A percentile compares a stretch with the other conserved stretches of the same genome.
Evolutionary conservation across 1,140 invertebrate species (phyloP).

Genomic region (Arctopsyche grandis): DNA sequence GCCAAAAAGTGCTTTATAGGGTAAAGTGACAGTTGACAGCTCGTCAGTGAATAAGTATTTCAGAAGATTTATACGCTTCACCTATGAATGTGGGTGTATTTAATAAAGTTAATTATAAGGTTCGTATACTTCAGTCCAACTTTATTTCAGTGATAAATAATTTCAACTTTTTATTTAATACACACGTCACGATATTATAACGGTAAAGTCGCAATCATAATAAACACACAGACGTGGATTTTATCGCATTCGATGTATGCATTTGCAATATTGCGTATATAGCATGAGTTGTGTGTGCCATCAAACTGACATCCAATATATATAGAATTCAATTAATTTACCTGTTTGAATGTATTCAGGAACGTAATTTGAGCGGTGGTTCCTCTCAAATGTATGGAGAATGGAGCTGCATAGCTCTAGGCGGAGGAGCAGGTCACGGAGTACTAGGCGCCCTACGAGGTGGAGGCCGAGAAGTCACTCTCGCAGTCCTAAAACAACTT

Average conservation of each 20-base stretch:
- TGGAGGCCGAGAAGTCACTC: slow-evolving; percentile 82
- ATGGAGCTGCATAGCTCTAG: slow-evolving; percentile 81
- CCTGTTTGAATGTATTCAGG: slow-evolving; percentile 56
- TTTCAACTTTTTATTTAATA: no score
- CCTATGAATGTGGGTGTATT: slow-evolving; percentile 63
- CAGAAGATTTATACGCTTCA: not conserved
- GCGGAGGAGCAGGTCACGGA: slow-evolving; percentile 77
- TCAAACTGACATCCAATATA: no score
- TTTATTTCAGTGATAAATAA: slow-evolving; percentile 18
- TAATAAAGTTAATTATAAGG: slow-evolving; percentile 61
- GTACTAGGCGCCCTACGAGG: slow-evolving; percentile 89
- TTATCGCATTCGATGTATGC: no score
- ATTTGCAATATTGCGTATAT: not conserved
- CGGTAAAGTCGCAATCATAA: not conserved
- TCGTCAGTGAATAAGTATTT: slow-evolving; percentile 23
- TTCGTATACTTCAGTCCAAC: slow-evolving; percentile 47
- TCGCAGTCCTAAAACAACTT: slow-evolving; percentile 84
- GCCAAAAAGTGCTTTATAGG: slow-evolving; percentile 29
- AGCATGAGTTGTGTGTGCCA: no score
- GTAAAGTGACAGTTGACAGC: slow-evolving; percentile 18
- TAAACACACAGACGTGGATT: not conserved
- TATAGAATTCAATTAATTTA: no score
- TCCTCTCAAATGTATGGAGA: slow-evolving; percentile 82
- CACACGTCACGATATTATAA: not conserved
- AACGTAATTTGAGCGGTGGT: slow-evolving; percentile 59